Evolutionary conservation across 1,140 invertebrate genomes (phyloP).

Genomic region (Caerostris extrusa): DNA sequence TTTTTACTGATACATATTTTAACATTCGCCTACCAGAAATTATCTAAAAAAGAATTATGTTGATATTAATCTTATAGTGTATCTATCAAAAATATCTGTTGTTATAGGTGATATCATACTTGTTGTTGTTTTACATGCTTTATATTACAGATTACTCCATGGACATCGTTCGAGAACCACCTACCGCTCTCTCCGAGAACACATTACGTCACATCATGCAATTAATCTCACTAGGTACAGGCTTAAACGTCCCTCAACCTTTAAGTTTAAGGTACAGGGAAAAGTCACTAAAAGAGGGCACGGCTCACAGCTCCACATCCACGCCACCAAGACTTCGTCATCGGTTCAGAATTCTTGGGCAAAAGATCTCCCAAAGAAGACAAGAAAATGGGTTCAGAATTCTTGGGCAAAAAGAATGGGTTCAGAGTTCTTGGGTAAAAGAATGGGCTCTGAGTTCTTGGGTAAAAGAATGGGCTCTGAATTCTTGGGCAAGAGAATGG

Average conservation of each 20-base stretch:
- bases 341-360: constrained; percentile 77
- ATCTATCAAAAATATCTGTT: too few relatives aligned
- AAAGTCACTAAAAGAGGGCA: constrained; percentile 70
- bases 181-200: constrained; percentile 51
- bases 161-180: constrained; percentile 22
- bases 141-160: constrained; percentile 63
- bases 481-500: constrained; percentile 78
- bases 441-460: constrained; percentile 78
- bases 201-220: constrained; percentile 71
- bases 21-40: too few relatives aligned
- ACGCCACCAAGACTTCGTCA: constrained; percentile 19
- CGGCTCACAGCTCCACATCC: constrained; percentile 25
- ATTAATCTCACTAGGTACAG: constrained; percentile 69
- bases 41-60: too few relatives aligned
- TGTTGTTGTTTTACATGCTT: not conserved
- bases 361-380: constrained; percentile 71
- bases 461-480: constrained; percentile 79
- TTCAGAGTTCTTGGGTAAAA: constrained; percentile 78
- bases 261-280: constrained; percentile 47
- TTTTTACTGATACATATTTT: too few relatives aligned
- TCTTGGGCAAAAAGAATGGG: constrained; percentile 77
- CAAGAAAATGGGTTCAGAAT: constrained; percentile 78
- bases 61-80: too few relatives aligned
- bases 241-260: constrained; percentile 51
- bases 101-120: too few relatives aligned